These are phyloP conservation scores for Palythoa caribaeorum DNA, from an alignment of 92 coral and sea anemone genomes.

Conservation along the genomic window DNA sequence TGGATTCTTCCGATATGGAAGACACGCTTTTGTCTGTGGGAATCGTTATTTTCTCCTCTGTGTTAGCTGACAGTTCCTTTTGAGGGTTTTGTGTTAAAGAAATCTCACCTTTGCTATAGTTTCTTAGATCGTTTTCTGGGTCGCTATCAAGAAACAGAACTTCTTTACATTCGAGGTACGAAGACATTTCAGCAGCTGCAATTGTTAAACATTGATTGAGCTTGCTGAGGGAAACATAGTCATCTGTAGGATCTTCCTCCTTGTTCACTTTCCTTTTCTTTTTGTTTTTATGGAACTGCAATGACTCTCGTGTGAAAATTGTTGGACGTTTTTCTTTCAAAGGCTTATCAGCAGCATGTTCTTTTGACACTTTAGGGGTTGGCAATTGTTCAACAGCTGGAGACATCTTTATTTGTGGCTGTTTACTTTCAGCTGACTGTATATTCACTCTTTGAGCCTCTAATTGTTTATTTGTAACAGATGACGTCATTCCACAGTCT, in stretches of 20 bases:
- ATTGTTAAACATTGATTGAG: conserved; percentile 82
- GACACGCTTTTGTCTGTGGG: neutral
- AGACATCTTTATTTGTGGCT: neutral
- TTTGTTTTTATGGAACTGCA: neutral
- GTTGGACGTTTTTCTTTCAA: neutral
- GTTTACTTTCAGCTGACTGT: neutral
- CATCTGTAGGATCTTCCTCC: conserved; percentile 61
- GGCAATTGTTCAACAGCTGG: neutral
- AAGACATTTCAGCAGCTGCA: conserved; percentile 79
- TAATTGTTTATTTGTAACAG: neutral
- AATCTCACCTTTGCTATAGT: neutral
- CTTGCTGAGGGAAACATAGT: conserved; percentile 63
- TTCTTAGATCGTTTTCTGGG: neutral
- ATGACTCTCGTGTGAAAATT: neutral
- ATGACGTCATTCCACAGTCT: neutral
- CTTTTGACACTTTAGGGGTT: neutral
- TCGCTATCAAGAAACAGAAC: conserved; percentile 33
- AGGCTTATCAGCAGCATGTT: neutral
- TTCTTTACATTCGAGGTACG: conserved; percentile 70
- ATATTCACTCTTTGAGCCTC: neutral
- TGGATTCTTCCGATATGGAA: neutral
- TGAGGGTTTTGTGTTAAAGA: neutral
- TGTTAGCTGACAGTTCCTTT: neutral
- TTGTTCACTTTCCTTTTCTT: neutral
- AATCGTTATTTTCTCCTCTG: neutral